Evolutionary conservation across 2,888 invertebrate genomes (phyloP), one percentile per base, ranked within the genome.

Genomic region (Cancer borealis): DNA sequence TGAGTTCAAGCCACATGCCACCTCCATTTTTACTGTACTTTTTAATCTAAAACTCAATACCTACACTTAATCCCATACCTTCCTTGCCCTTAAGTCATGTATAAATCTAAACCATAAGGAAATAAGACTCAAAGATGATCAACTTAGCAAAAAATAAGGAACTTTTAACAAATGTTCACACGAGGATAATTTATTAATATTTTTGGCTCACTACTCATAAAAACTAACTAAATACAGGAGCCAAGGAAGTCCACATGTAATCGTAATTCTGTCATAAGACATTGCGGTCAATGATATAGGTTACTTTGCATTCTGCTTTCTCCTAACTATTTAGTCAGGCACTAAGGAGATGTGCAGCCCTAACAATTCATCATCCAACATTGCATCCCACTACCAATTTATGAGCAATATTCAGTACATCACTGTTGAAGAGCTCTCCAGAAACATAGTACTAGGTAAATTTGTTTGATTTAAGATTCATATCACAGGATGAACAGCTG

Each of bases 321-420:
- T 84, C 14, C 84, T 39, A 39, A 39, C 84, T 84, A 84, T 30
- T 84, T 4, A 39, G 84, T 30, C 30, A 84, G 84, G 84, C 39
- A 84, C 84, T 26, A 84, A 21, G 39, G 39, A 39, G n/a, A 66
- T 6, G 84, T 84, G n/a, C 30, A 84, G 84, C 39, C 39, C 39
- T 84, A 39, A 84, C 84, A 84, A 30, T 14, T 84, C 60, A n/a
- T 14, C 84, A 84, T 73, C 73, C 73, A 84, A 84, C 84, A 84
- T 17, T 39, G 17, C 30, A 17, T 84, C 39, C 84, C 84, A 39
- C 84, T 39, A 84, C 30, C 84, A 84, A 84, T 84, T 39, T 84
- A 84, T 84, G 84, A 84, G 84, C 84, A 84, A 84, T 39, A 84
- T 84, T 84, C 84, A 84, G 39, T 30, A 84, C 39, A 39, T 84